Evolutionary conservation across 2,888 invertebrate species (phyloP), one percentile per base, ranked within the genome.

Genomic region (Tribolium freemani): DNA sequence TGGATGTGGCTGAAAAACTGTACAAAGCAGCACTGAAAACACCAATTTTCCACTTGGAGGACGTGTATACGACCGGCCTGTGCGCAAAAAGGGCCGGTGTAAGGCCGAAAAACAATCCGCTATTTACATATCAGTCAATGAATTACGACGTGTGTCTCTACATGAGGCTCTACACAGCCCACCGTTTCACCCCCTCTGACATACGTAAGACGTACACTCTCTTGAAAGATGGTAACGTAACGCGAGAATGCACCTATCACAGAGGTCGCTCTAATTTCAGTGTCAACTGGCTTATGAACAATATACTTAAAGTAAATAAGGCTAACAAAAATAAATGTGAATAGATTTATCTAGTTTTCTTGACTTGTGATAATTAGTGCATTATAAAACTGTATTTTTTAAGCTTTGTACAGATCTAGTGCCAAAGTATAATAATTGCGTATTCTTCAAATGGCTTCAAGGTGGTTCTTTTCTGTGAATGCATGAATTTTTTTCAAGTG

Each of bases 31-130:
- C 94, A 0, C 84, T 94, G 1, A 87, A 87, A 63, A 93, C 92
- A 0, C 90, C 92, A 3, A 88, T 94, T 61, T 90, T 95, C 78
- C 94, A 95, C 82, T 86, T 94, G 45, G 94, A 94, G 84, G 94
- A 94, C 83, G 91, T 94, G 13, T 94, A 91, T 80, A 89, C 94
- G 67, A 94, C 94, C n/a, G 94, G 94, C 87, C 88, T 93, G 74
- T 93, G 93, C 81, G 90, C 93, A 0, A 86, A 87, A 5, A 88
- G 88, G 4, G 90, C 92, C 0, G 86, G 86, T 1, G 80, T 94
- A 0, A 83, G 84, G 3, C 91, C 93, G 11, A 38, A 48, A 31
- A 67, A 71, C 45, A 71, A 67, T 58, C 48, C 71, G 20, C 30
- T 58, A 11, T 71, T 71, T 64, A 71, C 71, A 67, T 71, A 67